phyloP scores from a whole-genome alignment of 2,888 invertebrate genomes.

The Scaptodrosophila latifasciaeformis region DNA sequence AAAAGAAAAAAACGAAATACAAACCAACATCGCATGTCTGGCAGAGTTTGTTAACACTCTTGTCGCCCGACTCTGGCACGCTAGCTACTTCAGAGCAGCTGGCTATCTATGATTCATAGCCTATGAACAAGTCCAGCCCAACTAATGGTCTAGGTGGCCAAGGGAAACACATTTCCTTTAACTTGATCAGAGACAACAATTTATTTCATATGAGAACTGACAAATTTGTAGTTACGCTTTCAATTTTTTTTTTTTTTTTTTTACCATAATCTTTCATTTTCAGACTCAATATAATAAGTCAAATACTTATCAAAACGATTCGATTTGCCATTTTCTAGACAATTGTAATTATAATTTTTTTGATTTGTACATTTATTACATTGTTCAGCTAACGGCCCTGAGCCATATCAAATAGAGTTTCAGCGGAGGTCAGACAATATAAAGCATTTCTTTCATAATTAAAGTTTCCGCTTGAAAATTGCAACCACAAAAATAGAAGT shows the following conservation, averaged over 20 bases:
- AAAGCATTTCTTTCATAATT: constrained; percentile 10
- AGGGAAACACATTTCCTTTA: too few species aligned
- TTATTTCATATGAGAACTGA: too few species aligned
- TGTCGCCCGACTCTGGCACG: constrained; percentile 33
- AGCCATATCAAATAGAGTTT: constrained; percentile 18
- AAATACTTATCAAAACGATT: constrained; percentile 46
- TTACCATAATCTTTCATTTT: too few species aligned
- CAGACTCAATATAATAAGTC: too few species aligned
- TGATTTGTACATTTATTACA: constrained; percentile 41
- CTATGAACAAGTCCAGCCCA: too few species aligned
- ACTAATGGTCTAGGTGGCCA: too few species aligned
- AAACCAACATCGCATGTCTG: constrained; percentile 2
- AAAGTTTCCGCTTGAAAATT: too few species aligned
- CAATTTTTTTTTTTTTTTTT: constrained; percentile 4
- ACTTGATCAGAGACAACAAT: too few species aligned
- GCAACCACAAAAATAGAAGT: too few species aligned
- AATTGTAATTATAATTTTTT: constrained; percentile 44
- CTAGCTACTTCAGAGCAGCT: not conserved
- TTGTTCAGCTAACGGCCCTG: constrained; percentile 34
- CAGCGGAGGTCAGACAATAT: constrained; percentile 24
- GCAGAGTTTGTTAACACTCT: constrained; percentile 36
- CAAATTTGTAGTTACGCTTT: not conserved
- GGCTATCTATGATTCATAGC: constrained; percentile 39
- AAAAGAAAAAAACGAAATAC: constrained; percentile 19
- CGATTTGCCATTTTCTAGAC: constrained; percentile 41